A percentile compares a stretch with the other conserved stretches of the same genome.
Conservation (phyloP, 35 echinoderm and acorn worm genomes). For the Eucidaris tribuloides region DNA sequence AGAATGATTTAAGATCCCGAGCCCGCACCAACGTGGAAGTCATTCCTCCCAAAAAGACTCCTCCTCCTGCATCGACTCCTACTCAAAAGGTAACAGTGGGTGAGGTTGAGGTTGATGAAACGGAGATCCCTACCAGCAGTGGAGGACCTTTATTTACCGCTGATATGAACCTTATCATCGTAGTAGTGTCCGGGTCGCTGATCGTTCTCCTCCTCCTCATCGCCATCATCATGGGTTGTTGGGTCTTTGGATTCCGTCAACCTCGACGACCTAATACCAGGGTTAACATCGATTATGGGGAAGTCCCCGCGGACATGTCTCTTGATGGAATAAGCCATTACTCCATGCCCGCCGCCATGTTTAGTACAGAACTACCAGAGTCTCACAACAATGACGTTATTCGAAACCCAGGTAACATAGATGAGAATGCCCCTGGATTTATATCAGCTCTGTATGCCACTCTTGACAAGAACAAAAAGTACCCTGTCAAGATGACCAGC, state of each 20-base stretch:
- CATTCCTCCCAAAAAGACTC: slow-evolving; percentile 29
- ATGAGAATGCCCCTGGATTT: slow-evolving; percentile 74
- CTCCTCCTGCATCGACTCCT: background rate
- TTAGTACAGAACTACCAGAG: slow-evolving; percentile 53
- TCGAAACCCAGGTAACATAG: background rate
- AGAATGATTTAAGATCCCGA: slow-evolving; percentile 40
- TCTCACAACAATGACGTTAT: background rate
- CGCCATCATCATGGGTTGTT: slow-evolving; percentile 66
- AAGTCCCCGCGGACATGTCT: slow-evolving; percentile 13
- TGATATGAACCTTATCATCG: slow-evolving; percentile 48
- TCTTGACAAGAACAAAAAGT: slow-evolving; percentile 54
- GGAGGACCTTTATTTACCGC: slow-evolving; percentile 14
- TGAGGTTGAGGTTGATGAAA: background rate
- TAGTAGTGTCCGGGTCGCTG: slow-evolving; percentile 58
- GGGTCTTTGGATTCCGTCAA: slow-evolving; percentile 61
- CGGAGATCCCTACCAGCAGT: background rate
- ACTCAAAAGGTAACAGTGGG: background rate
- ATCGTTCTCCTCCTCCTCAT: slow-evolving; percentile 62
- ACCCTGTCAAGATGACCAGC: background rate
- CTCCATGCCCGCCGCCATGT: slow-evolving; percentile 37
- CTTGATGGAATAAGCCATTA: slow-evolving; percentile 50
- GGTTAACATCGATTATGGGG: slow-evolving; percentile 40
- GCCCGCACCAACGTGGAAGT: slow-evolving; percentile 52
- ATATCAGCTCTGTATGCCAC: slow-evolving; percentile 76
- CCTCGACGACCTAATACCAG: slow-evolving; percentile 47